Evolutionary conservation across 2,888 invertebrate species (phyloP), one percentile per base, ranked within the genome.

Genomic region (Stegana nigrithorax): DNA sequence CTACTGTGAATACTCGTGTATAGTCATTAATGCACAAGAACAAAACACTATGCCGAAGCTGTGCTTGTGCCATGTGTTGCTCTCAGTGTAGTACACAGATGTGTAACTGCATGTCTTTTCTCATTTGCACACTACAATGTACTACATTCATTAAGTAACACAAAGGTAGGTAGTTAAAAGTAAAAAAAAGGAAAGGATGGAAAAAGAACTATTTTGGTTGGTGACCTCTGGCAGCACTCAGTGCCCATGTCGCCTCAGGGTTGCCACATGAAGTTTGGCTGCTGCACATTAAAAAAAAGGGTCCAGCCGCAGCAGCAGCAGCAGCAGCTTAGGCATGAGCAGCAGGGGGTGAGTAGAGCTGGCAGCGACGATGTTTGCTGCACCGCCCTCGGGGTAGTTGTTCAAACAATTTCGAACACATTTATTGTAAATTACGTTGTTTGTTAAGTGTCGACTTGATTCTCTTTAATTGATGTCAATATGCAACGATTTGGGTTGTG

Each of bases 391-490:
- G 26, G 65, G 63, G 58, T 62, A 62, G 67, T 64, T 64, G 66
- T 45, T 27, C 42, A 42, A 62, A 61, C 69, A 59, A 72, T 73
- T 70, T 74, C 73, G 65, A 70, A 73, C 71, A 75, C 72, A 78
- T 81, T 81, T 76, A 70, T 77, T 78, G 73, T 77, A 67, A 79
- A 78, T 81, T 81, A 81, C 68, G 72, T 73, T 80, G 81, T 81
- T 81, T 77, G 74, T 69, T 70, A 70, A 77, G 70, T 72, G 80
- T 80, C 81, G 80, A 80, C 80, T 78, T 81, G 82, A 69, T 75
- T 78, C 74, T 80, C 74, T 81, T 78, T 80, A 80, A 80, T 80
- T 81, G 81, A 79, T 81, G 80, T 81, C 80, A 81, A 80, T 78
- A 78, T 75, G 74, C 73, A 74, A 70, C 55, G 68, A 69, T 75